These are phyloP conservation scores for Atherix ibis DNA, from an alignment of 2,888 invertebrate genomes.

Conservation along the genomic window DNA sequence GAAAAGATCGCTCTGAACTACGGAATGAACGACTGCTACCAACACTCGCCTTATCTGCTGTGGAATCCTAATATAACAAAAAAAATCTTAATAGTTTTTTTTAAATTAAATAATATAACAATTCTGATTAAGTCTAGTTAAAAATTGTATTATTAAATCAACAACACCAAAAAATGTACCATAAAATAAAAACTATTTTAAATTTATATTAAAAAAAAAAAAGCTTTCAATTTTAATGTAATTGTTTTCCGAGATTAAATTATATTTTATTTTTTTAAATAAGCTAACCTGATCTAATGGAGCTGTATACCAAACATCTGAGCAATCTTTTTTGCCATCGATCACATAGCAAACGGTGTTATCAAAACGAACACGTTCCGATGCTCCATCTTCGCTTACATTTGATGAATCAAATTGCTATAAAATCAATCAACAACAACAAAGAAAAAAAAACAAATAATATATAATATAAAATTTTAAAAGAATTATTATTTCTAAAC, in stretches of 20 bases:
- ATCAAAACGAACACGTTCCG: slow-evolving; percentile 48
- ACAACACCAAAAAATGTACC: too few species aligned
- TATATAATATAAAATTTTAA: too few species aligned
- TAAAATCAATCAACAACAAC: too few species aligned
- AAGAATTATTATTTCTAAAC: too few species aligned
- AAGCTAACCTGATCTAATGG: slow-evolving; percentile 19
- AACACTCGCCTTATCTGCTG: slow-evolving; percentile 19
- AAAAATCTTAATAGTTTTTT: background rate
- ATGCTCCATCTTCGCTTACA: slow-evolving; percentile 34
- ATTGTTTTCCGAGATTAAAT: too few species aligned
- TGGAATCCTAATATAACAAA: slow-evolving; percentile 15
- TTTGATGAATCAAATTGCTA: slow-evolving; percentile 31
- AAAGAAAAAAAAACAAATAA: slow-evolving; percentile 10
- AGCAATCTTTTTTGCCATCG: slow-evolving; percentile 16
- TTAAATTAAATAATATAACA: background rate
- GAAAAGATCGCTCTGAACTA: slow-evolving; percentile 17
- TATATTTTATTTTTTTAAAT: background rate
- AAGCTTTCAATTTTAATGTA: too few species aligned
- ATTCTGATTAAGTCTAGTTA: too few species aligned
- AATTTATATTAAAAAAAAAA: too few species aligned
- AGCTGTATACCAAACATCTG: slow-evolving; percentile 17
- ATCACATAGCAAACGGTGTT: slow-evolving; percentile 37
- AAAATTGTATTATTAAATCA: too few species aligned
- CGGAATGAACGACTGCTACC: slow-evolving; percentile 19
- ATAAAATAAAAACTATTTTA: too few species aligned